Conservation (phyloP, 2,888 invertebrate species). For the Drosophila anomalata region DNA sequence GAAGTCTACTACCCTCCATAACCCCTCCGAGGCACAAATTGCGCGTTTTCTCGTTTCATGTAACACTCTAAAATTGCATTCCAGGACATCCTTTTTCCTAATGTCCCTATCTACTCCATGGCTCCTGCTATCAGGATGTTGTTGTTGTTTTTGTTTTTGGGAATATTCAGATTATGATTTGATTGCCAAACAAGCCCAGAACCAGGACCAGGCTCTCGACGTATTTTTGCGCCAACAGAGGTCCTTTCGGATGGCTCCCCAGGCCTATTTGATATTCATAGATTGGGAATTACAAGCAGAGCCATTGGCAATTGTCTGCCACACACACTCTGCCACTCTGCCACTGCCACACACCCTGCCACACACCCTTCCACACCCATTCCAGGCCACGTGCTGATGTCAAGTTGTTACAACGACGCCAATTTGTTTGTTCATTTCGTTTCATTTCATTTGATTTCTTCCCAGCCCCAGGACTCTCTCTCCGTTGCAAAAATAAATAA, state of each 20-base stretch:
- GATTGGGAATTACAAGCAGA: slow-evolving; percentile 77
- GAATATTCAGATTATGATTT: slow-evolving; percentile 76
- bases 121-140: not conserved
- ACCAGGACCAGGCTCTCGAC: not conserved
- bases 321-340: slow-evolving; percentile 38
- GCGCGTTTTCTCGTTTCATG: slow-evolving; percentile 62
- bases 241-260: slow-evolving; percentile 39
- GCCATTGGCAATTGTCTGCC: slow-evolving; percentile 72
- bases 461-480: too few species aligned
- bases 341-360: not conserved
- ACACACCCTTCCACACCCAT: slow-evolving; percentile 24
- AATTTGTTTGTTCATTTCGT: slow-evolving; percentile 45
- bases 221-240: slow-evolving; percentile 1
- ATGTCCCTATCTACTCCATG: not conserved
- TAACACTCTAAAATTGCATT: slow-evolving; percentile 78
- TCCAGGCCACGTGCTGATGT: slow-evolving; percentile 59
- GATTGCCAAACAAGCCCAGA: slow-evolving; percentile 55
- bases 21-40: slow-evolving; percentile 16
- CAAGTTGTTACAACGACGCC: slow-evolving; percentile 62
- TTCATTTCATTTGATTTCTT: slow-evolving; percentile 46
- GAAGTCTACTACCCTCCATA: not conserved
- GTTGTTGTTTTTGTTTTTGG: slow-evolving; percentile 9
- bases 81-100: not conserved
- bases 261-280: slow-evolving; percentile 77
- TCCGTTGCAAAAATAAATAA: slow-evolving; percentile 28